Evolutionary conservation across 1,140 invertebrate genomes (phyloP).

Genomic region (Platorchestia sp.): DNA sequence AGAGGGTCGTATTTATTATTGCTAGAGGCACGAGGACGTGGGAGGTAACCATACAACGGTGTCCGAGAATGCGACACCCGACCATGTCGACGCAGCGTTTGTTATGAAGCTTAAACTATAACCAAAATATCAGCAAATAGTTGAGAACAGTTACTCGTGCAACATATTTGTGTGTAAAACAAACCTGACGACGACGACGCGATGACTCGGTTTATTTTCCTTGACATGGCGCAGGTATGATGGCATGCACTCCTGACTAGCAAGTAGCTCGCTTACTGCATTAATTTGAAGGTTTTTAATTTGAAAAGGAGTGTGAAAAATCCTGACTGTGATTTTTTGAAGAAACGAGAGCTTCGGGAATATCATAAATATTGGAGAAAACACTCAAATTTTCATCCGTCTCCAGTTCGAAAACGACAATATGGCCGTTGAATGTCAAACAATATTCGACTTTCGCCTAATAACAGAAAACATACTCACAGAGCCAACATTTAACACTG

Average conservation of each 20-base stretch:
- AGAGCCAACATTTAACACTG: no score
- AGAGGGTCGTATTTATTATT: background rate
- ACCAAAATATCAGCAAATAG: background rate
- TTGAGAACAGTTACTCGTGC: background rate
- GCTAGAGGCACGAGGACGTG: background rate
- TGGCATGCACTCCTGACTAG: no score
- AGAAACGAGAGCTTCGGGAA: background rate
- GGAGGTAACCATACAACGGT: background rate
- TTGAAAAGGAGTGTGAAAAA: background rate
- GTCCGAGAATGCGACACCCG: background rate
- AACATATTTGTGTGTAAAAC: background rate
- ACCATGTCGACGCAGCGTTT: background rate
- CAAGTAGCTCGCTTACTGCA: background rate
- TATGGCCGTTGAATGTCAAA: background rate
- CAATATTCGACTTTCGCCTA: background rate
- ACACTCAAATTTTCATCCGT: background rate
- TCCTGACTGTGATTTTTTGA: background rate
- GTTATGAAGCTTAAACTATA: background rate
- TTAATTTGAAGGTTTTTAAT: background rate
- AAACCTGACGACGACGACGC: background rate
- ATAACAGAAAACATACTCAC: no score
- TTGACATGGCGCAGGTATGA: background rate
- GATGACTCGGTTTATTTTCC: background rate
- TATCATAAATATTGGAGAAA: background rate
- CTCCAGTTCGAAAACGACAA: background rate